phyloP scores from a whole-genome alignment of 2,888 invertebrate species.

The Antitype chi region DNA sequence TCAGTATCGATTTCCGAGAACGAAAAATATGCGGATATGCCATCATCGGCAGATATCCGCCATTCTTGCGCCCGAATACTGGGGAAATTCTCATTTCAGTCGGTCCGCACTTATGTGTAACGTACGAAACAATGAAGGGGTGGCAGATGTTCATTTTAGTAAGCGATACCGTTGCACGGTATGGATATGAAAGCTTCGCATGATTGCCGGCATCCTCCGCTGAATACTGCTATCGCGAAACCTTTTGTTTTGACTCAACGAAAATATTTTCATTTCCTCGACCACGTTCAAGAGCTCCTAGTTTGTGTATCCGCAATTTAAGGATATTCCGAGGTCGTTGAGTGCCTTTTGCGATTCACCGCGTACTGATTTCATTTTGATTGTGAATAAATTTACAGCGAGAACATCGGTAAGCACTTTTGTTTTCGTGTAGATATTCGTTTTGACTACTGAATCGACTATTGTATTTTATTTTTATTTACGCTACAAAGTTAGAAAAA shows the following conservation, averaged over 20 bases:
- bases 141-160: constrained; percentile 82
- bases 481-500: constrained; percentile 16
- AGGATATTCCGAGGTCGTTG: constrained; percentile 72
- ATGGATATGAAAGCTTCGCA: constrained; percentile 73
- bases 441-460: constrained; percentile 47
- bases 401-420: constrained; percentile 67
- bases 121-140: constrained; percentile 79
- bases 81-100: constrained; percentile 72
- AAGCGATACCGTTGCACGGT: constrained; percentile 76
- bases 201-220: constrained; percentile 79
- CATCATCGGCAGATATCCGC: constrained; percentile 48
- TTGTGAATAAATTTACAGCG: constrained; percentile 75
- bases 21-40: constrained; percentile 44
- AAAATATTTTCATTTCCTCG: constrained; percentile 81
- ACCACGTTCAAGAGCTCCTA: constrained; percentile 70
- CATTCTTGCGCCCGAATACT: constrained; percentile 60
- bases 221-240: constrained; percentile 68
- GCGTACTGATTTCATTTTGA: constrained; percentile 77
- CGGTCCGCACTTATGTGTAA: constrained; percentile 73
- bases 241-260: constrained; percentile 77
- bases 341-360: constrained; percentile 73
- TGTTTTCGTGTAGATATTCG: constrained; percentile 67
- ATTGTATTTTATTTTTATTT: constrained; percentile 46
- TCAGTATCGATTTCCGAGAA: constrained; percentile 44
- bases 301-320: constrained; percentile 81